Percentiles rank a stretch among this genome's conserved stretches.
These are phyloP conservation scores for Smithornis capensis DNA, from an alignment of 2,113 vertebrate species.

Conservation along the genomic window DNA sequence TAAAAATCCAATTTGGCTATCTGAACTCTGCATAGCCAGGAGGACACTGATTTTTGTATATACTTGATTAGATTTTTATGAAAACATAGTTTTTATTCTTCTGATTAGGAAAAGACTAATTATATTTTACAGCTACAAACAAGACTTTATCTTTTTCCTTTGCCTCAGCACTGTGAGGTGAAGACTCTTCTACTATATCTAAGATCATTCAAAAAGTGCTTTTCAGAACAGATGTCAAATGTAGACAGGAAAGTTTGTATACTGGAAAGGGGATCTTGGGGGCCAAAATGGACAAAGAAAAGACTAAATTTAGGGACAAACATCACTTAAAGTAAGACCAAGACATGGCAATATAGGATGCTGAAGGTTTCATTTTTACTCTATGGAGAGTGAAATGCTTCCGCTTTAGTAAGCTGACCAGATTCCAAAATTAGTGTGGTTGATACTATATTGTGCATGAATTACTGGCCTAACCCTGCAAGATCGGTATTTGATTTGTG, in stretches of 20 bases:
- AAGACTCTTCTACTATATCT: conserved; percentile 13
- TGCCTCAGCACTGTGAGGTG: not conserved
- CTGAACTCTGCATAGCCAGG: conserved; percentile 42
- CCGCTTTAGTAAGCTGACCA: conserved; percentile 48
- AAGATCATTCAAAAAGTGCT: conserved; percentile 56
- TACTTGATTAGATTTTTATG: conserved; percentile 21
- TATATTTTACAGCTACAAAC: conserved; percentile 26
- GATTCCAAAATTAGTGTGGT: conserved; percentile 15
- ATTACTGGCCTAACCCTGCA: conserved; percentile 52
- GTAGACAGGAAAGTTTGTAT: conserved; percentile 25
- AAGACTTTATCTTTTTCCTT: not conserved
- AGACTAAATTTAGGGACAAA: conserved; percentile 29
- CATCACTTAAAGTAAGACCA: conserved; percentile 50
- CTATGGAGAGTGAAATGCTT: conserved; percentile 57
- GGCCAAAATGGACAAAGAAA: not conserved
- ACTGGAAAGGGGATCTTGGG: not conserved
- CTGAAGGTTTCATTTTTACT: conserved; percentile 55
- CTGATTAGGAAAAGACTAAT: conserved; percentile 19
- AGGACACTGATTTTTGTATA: not conserved
- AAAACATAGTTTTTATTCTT: conserved; percentile 39
- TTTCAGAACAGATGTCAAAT: conserved; percentile 41
- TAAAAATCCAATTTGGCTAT: conserved; percentile 38
- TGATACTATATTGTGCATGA: not conserved
- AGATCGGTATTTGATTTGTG: conserved; percentile 44
- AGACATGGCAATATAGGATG: conserved; percentile 29